Evolutionary conservation across 2,797 vertebrate species (phyloP), one percentile per base, ranked within the genome.

Genomic region (Melopsittacus undulatus): DNA sequence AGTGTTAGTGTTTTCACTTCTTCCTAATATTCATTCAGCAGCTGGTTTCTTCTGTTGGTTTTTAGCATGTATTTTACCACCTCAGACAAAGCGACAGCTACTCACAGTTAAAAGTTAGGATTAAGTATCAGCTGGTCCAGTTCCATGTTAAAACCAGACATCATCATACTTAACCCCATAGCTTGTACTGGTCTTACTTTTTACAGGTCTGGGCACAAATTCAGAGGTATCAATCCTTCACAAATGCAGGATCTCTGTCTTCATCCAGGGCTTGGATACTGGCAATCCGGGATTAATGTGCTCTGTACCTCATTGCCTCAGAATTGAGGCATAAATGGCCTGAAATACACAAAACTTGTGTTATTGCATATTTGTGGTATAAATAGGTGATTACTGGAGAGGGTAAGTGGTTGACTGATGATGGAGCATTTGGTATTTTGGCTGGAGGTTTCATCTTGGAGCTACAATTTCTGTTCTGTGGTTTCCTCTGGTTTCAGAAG

Each of bases 261-360:
- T 75, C 40, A 43, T 5, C 54, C 2, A 0, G 20, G n/a, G 17
- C 38, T 84, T 40, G 52, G 19, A n/a, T 30, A 7, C 36, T 51
- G 81, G 57, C 49, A 78, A 52, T 43, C 5, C 11, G 9, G 91
- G 24, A 69, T 49, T 56, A 3, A 27, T 3, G 27, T 36, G 32
- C 61, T 63, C 34, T 63, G 2, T 13, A 23, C 40, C 36, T 63
- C 69, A 11, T 36, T 0, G 1, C 36, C 43, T 52, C 62, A 83
- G 69, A 78, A 17, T 24, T 32, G 48, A 2, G 43, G 4, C 0
- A 2, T 27, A 11, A 2, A 0, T 26, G 32, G 16, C 32, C 36
- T 2, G 1, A 72, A 29, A 57, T 20, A 29, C 42, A 32, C 29
- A 3, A 20, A 72, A 29, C 34, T 67, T 34, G 8, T 64, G 34